Evolutionary conservation across 2,797 vertebrate species (phyloP), one percentile per base, ranked within the genome.

Genomic region (Poecilia picta): DNA sequence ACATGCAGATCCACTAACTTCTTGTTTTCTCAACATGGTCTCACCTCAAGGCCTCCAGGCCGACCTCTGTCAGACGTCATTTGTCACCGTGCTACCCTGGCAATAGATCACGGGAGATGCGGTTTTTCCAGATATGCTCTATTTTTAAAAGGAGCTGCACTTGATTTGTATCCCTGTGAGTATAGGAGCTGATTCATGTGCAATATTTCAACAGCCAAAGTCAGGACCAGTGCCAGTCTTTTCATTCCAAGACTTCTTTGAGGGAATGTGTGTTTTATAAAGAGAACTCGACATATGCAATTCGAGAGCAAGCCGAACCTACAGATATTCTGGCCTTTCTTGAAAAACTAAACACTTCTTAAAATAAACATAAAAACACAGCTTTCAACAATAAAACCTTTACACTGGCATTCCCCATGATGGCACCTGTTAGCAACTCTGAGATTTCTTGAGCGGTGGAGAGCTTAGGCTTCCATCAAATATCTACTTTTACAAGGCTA

Each of bases 41-140:
- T 86, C 79, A 82, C 83, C 84, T 81, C 71, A 74, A 74, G 28
- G 75, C 62, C 83, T 81, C 23, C 15, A 11, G 39, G n/a, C 72
- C 70, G 77, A 85, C 81, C 72, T 72, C 87, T 41, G 73, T 85
- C 79, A 83, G 79, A 78, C 77, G 84, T 47, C 84, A 31, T 89
- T 81, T 55, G n/a, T 87, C 84, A 82, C 77, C 25, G 55, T 70
- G 70, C 80, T 75, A 64, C 78, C 75, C 83, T 89, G 87, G 88
- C 88, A 77, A 83, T 82, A 78, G 81, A 82, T 89, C 80, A 81
- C 73, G 83, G 83, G 83, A 91, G 78, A 85, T 86, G 88, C 3
- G 8, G 15, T 77, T 88, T 87, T 87, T 89, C 73, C 78, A 80
- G 57, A 57, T 47, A 70, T 77, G 72, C 74, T 77, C 76, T 20